Conservation (phyloP, 2,113 vertebrate genomes). For the Myotis lucifugus region DNA sequence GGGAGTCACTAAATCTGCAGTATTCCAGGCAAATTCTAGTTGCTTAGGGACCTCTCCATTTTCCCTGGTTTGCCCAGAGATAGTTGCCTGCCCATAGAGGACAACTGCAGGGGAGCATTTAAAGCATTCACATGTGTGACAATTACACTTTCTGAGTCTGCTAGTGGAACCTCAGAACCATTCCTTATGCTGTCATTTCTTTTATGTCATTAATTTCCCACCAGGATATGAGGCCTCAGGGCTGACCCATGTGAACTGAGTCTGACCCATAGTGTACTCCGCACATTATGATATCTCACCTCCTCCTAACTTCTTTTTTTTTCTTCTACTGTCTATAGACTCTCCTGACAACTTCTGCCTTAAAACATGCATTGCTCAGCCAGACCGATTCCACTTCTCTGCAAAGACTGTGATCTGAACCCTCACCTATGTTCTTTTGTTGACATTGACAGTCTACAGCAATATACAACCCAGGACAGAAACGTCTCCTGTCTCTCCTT, state of each 20-base stretch:
- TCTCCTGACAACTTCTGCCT: background rate
- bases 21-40: background rate
- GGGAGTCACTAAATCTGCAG: background rate
- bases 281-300: background rate
- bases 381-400: background rate
- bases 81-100: background rate
- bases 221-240: background rate
- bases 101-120: background rate
- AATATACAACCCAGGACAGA: background rate
- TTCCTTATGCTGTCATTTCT: background rate
- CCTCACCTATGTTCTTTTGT: background rate
- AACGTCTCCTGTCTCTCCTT: background rate
- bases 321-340: background rate
- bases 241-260: background rate
- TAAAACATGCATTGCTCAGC: background rate
- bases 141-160: background rate
- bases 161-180: background rate
- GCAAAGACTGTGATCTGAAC: background rate
- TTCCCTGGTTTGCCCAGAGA: background rate
- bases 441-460: background rate
- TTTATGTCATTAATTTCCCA: constrained; percentile 31
- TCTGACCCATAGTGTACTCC: background rate
- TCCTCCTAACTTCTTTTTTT: background rate
- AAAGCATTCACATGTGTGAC: background rate
- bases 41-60: background rate